Base-by-base conservation (phyloP, 2,888 invertebrate genomes). In the Troides helena region DNA sequence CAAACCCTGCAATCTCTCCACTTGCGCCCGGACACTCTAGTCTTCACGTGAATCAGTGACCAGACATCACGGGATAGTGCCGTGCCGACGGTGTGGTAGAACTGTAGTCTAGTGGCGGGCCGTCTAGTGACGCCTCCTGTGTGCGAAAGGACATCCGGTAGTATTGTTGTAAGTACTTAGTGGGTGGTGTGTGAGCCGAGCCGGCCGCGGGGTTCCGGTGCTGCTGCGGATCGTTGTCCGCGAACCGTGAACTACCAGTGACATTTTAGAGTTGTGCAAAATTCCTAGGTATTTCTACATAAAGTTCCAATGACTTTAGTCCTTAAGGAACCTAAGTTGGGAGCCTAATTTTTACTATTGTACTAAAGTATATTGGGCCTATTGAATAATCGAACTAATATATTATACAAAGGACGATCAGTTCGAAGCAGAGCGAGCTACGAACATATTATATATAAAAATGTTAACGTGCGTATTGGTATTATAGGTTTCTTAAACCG, bases 401-500 rank as follows among this genome's bases (percentile, higher is more conserved):
- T 80, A 80, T 74, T 76, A 78, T 77, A 76, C 73, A 74, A 71
- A 71, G 74, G 74, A 74, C 65, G 70, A 70, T 67, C 67, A 57
- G 17, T 70, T 67, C 64, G 67, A 71, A 75, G 78, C 72, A 72
- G 73, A 72, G 72, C 74, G 76, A 77, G 75, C 76, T 77, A 74
- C 81, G 81, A 81, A 81, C 80, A 84, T 84, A 84, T 85, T 68
- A 86, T 85, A 87, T 89, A 89, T 86, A 83, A 86, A 85, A 86
- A 89, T 88, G 89, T 89, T 91, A 90, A 90, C 85, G 81, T 87
- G 88, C 90, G 85, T 89, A 85, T 87, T 84, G 83, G 80, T 90
- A 90, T 88, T 85, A 83, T 91, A 91, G 90, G 89, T 91, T 92
- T 92, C 90, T 87, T 90, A 90, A 87, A 89, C 90, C 86, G 85